Percentiles rank a stretch among this genome's conserved stretches.
Evolutionary conservation across 2,113 vertebrate genomes (phyloP).

Genomic region (Chionomys nivalis): DNA sequence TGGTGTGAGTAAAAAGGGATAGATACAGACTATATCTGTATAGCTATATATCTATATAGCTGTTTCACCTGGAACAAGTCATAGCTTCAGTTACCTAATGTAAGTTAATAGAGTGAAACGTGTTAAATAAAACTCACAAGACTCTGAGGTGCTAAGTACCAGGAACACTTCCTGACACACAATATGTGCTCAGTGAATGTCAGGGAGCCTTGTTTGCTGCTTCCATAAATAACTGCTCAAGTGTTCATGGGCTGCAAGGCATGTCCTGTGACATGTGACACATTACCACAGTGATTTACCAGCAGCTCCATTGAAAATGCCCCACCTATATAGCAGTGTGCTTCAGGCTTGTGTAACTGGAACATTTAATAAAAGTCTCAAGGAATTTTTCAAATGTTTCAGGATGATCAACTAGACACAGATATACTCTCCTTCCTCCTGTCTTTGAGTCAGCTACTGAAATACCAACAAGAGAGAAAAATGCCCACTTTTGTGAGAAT

Average conservation of each 20-base stretch:
- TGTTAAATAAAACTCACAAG: background rate
- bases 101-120: slow-evolving; percentile 15
- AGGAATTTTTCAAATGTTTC: background rate
- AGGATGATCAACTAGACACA: background rate
- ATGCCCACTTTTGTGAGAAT: background rate
- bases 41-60: no score
- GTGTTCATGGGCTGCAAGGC: background rate
- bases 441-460: background rate
- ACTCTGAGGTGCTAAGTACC: slow-evolving; percentile 8
- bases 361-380: background rate
- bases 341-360: background rate
- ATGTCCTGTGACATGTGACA: background rate
- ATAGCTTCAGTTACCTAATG: background rate
- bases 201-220: background rate
- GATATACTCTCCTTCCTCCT: background rate
- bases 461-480: background rate
- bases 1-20: background rate
- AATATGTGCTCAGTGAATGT: background rate
- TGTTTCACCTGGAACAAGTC: background rate
- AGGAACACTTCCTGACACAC: background rate
- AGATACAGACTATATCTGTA: no score
- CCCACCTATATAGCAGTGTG: background rate
- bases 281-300: background rate
- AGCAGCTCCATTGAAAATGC: background rate
- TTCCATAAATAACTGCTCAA: background rate